Evolutionary conservation across 2,888 invertebrate species (phyloP).

Genomic region (Scelioninae gen. 1): DNA sequence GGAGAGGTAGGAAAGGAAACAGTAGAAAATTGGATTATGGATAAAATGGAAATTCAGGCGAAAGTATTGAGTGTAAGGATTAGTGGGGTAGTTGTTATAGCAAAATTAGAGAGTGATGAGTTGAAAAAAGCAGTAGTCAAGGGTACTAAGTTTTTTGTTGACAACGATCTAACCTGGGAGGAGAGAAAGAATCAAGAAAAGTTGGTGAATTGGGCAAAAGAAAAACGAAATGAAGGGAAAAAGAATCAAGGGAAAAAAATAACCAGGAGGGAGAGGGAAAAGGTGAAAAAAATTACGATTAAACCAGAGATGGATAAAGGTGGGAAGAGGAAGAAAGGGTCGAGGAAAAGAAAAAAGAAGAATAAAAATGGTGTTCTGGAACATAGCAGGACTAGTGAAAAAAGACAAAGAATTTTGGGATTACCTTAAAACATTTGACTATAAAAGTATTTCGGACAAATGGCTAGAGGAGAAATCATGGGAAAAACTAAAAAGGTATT

Average conservation of each 20-base stretch:
- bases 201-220: too few relatives aligned
- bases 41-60: constrained; percentile 31
- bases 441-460: constrained; percentile 60
- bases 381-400: constrained; percentile 59
- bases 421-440: constrained; percentile 55
- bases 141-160: constrained; percentile 37
- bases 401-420: constrained; percentile 69
- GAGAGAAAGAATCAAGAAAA: too few relatives aligned
- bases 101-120: constrained; percentile 17
- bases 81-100: constrained; percentile 30
- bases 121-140: constrained; percentile 37
- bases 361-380: constrained; percentile 49
- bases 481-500: constrained; percentile 18
- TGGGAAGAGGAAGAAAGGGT: constrained; percentile 17
- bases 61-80: constrained; percentile 14
- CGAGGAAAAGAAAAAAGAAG: constrained; percentile 36
- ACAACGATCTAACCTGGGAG: constrained; percentile 48
- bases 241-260: too few relatives aligned
- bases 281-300: neutral
- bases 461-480: constrained; percentile 69
- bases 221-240: too few relatives aligned
- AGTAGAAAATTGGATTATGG: constrained; percentile 35
- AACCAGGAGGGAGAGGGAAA: constrained; percentile 44
- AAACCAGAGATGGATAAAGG: neutral
- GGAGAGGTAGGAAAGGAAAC: constrained; percentile 4